Conservation (phyloP, 2,797 vertebrate species). For the Acrossocheilus fasciatus region DNA sequence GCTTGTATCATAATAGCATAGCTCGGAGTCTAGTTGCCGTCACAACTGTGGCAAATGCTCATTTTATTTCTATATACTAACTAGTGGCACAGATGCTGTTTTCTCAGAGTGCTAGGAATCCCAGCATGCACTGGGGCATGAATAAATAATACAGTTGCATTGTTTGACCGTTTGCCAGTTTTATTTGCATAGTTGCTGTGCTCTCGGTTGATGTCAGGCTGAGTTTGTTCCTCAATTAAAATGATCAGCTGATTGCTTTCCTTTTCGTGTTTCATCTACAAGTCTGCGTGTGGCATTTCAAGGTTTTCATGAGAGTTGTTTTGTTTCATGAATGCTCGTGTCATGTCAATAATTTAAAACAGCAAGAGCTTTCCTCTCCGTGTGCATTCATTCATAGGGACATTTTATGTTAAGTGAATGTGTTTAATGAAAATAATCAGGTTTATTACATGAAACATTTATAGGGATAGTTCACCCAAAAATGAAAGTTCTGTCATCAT, state of each 20-base stretch:
- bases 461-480: neutral
- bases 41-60: neutral
- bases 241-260: neutral
- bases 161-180: slow-evolving; percentile 28
- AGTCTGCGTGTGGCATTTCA: slow-evolving; percentile 8
- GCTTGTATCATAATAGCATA: slow-evolving; percentile 11
- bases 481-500: neutral
- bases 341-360: neutral
- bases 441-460: neutral
- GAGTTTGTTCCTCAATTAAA: slow-evolving; percentile 7
- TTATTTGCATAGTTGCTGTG: neutral
- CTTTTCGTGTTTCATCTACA: neutral
- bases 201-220: neutral
- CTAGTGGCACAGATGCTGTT: slow-evolving; percentile 16
- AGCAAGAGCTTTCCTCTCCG: neutral
- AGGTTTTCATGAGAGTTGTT: neutral
- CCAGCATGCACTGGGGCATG: slow-evolving; percentile 31
- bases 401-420: neutral
- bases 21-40: slow-evolving; percentile 24
- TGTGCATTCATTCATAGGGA: neutral
- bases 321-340: slow-evolving; percentile 9
- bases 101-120: slow-evolving; percentile 15
- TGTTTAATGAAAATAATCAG: neutral
- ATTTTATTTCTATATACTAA: slow-evolving; percentile 19
- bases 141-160: slow-evolving; percentile 35